Evolutionary conservation across 2,113 vertebrate species (phyloP), one percentile per base, ranked within the genome.

Genomic region (Dolichotis patagonum): DNA sequence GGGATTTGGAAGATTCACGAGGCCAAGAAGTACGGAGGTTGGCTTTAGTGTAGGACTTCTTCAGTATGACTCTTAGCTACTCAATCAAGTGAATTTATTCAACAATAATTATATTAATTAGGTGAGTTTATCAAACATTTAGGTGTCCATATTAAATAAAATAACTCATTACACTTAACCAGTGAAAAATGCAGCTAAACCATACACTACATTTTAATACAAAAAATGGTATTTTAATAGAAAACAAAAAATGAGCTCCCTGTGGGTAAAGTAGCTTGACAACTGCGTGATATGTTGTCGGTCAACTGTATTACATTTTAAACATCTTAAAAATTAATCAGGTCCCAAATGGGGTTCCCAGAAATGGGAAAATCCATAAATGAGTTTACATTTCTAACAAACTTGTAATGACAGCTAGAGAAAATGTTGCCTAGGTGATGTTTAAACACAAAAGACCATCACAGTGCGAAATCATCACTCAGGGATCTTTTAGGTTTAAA

Each of bases 321-420:
- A 49, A 49, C 46, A 85, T 82, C 78, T 95, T 92, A 96, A 88
- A 96, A 96, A 67, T 80, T 80, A 91, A 94, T 97, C 77, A 95
- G 26, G n/a, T 96, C 95, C 90, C 43, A 63, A 94, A 92, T 87
- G 85, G 32, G 32, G 80, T 98, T 96, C 90, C 91, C 78, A 73
- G 90, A 95, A 96, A 97, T 8, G 16, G 77, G 46, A 35, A 80
- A 20, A 32, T 0, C 46, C 46, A 20, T 46, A 52, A 13, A 20
- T 32, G 77, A 78, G 28, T 78, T 82, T 43, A 56, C 67, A 62
- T 73, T 85, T 85, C 85, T 92, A 63, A 60, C 77, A 92, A 62
- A 49, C 32, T n/a, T 67, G n/a, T 49, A 90, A 73, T 62, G 67
- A 54, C n/a, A 88, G 75, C 86, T 90, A 26, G 38, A 85, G 87